Evolutionary conservation across 2,113 vertebrate species (phyloP).

Genomic region (Alexandromys fortis): DNA sequence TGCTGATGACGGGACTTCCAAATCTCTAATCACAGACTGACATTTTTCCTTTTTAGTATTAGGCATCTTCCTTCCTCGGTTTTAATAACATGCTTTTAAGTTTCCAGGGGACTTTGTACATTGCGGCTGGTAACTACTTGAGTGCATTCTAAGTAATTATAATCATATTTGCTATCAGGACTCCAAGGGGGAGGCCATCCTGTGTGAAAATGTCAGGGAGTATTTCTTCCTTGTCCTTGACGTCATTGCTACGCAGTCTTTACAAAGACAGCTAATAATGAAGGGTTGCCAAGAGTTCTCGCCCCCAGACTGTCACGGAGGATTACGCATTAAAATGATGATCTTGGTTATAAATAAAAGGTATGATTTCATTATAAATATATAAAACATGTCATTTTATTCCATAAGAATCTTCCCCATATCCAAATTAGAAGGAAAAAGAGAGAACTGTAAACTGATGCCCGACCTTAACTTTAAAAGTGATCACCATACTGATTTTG

Average conservation of each 20-base stretch:
- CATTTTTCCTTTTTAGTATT: constrained; percentile 62
- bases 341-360: constrained; percentile 64
- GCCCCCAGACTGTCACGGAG: constrained; percentile 52
- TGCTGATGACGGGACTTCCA: neutral
- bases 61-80: constrained; percentile 28
- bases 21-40: constrained; percentile 12
- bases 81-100: constrained; percentile 54
- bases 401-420: constrained; percentile 22
- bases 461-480: constrained; percentile 25
- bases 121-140: neutral
- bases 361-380: constrained; percentile 59
- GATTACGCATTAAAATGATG: constrained; percentile 68
- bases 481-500: neutral
- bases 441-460: constrained; percentile 38
- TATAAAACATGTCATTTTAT: constrained; percentile 51
- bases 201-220: constrained; percentile 57
- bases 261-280: constrained; percentile 72
- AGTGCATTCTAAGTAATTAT: constrained; percentile 60
- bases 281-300: constrained; percentile 68
- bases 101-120: constrained; percentile 15
- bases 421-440: neutral
- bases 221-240: constrained; percentile 55
- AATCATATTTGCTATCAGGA: constrained; percentile 50
- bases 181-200: constrained; percentile 4
- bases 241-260: constrained; percentile 39